A percentile compares a stretch with the other conserved stretches of the same genome.
Evolutionary conservation across 2,113 vertebrate species (phyloP).

Genomic region (Hydropotes inermis): DNA sequence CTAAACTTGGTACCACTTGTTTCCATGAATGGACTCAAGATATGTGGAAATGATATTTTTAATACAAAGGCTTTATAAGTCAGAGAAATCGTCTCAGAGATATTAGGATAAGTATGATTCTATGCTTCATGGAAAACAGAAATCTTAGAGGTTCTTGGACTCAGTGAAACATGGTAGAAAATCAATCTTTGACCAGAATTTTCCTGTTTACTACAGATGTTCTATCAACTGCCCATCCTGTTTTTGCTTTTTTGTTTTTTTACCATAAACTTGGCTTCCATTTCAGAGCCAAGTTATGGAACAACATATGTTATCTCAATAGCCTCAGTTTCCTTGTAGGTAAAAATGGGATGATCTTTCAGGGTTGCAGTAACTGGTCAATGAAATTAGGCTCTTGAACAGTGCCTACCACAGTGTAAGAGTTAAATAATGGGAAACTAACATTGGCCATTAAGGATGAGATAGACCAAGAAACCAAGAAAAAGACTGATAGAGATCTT

Average conservation of each 20-base stretch:
- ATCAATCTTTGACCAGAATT: not conserved
- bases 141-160: not conserved
- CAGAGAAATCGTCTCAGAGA: not conserved
- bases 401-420: not conserved
- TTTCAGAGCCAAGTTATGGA: not conserved
- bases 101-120: not conserved
- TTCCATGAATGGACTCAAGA: not conserved
- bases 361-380: not conserved
- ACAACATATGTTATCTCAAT: not conserved
- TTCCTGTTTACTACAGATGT: not conserved
- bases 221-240: not conserved
- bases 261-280: not conserved
- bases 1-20: not conserved
- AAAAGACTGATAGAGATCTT: not conserved
- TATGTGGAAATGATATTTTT: not conserved
- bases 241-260: too few relatives aligned
- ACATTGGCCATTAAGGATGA: not conserved
- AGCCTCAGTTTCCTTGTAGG: not conserved
- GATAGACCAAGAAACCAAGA: not conserved
- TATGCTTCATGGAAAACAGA: not conserved
- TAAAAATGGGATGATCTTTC: not conserved
- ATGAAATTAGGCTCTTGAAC: not conserved
- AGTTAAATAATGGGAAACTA: not conserved
- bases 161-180: not conserved
- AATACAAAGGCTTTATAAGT: not conserved